Percentiles rank a stretch among this genome's conserved stretches.
Conservation (phyloP, 2,888 invertebrate genomes). For the Philereme transversata region DNA sequence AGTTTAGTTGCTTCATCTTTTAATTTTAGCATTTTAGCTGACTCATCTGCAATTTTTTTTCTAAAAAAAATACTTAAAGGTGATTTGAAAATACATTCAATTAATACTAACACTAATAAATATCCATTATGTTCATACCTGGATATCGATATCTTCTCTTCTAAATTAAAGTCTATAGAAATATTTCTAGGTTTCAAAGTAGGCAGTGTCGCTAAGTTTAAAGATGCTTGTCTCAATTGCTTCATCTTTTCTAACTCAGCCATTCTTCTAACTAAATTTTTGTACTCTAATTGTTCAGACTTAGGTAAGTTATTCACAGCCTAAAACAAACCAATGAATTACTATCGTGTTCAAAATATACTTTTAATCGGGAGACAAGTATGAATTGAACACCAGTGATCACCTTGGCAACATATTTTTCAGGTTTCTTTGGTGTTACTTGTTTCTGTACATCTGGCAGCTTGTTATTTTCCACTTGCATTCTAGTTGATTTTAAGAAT, state of each 20-base stretch:
- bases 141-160: constrained; percentile 69
- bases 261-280: constrained; percentile 76
- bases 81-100: neutral
- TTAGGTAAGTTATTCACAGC: constrained; percentile 76
- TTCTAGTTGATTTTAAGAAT: constrained; percentile 73
- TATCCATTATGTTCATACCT: constrained; percentile 56
- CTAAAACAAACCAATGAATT: constrained; percentile 51
- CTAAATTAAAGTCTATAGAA: constrained; percentile 53
- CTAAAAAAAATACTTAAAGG: constrained; percentile 47
- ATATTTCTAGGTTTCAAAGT: constrained; percentile 68
- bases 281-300: constrained; percentile 78
- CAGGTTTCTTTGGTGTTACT: constrained; percentile 51
- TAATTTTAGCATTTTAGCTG: constrained; percentile 69
- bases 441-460: constrained; percentile 62
- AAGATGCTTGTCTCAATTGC: constrained; percentile 63
- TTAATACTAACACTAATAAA: constrained; percentile 3
- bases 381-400: constrained; percentile 23
- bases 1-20: constrained; percentile 72
- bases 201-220: constrained; percentile 48
- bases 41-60: constrained; percentile 76
- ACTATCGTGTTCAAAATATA: neutral
- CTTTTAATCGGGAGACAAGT: constrained; percentile 5
- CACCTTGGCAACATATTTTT: constrained; percentile 77
- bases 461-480: constrained; percentile 67
- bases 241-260: constrained; percentile 78